Conservation (phyloP, 2,888 invertebrate genomes). For the Epirrhoe alternata region DNA sequence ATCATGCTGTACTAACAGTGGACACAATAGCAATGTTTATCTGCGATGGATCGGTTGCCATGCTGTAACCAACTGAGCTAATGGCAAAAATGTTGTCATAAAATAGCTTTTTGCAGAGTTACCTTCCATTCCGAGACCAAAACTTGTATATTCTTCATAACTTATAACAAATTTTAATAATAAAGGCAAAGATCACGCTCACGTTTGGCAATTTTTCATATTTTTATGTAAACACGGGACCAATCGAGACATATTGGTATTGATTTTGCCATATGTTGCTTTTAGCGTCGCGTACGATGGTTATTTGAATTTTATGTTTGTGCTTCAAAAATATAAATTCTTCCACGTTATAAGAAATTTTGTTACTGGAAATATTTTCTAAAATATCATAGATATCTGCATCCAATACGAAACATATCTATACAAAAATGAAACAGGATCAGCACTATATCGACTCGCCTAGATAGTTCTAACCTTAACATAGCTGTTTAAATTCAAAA, state of each 20-base stretch:
- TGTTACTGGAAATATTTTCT: not conserved
- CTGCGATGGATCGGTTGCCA: too few relatives aligned
- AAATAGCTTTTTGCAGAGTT: too few relatives aligned
- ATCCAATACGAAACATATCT: too few relatives aligned
- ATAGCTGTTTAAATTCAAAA: too few relatives aligned
- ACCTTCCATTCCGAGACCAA: too few relatives aligned
- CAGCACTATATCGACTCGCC: too few relatives aligned
- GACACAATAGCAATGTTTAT: too few relatives aligned
- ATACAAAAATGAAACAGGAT: too few relatives aligned
- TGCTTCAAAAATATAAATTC: constrained; percentile 3
- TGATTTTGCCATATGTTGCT: constrained; percentile 18
- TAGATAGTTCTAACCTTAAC: too few relatives aligned
- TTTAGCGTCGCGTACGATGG: constrained; percentile 10
- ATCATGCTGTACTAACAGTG: too few relatives aligned
- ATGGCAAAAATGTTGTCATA: too few relatives aligned
- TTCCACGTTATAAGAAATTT: not conserved
- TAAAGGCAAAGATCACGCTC: not conserved
- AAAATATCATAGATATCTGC: not conserved
- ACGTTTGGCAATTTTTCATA: constrained; percentile 17
- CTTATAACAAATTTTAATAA: not conserved
- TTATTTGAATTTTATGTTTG: constrained; percentile 13
- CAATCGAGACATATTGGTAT: constrained; percentile 18
- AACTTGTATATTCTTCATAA: not conserved
- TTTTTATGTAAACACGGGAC: constrained; percentile 10
- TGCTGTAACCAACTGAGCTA: too few relatives aligned